Percentiles rank a stretch among this genome's conserved stretches.
Evolutionary conservation across 2,888 invertebrate genomes (phyloP).

Genomic region (Drosophila demipolita): DNA sequence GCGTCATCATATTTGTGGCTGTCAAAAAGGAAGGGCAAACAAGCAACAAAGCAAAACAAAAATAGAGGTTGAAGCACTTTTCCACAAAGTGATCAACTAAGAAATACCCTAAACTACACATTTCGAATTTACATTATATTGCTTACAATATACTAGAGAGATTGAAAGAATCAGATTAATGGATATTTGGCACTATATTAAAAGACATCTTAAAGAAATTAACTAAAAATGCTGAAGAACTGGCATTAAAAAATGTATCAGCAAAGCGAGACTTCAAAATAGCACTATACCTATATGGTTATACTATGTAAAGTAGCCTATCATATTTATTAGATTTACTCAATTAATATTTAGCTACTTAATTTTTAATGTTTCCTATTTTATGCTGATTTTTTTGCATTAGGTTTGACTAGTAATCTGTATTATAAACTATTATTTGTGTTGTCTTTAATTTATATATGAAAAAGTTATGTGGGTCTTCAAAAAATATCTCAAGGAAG

Average conservation of each 20-base stretch:
- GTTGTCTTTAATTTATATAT: background rate
- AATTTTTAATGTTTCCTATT: background rate
- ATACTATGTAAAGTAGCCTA: background rate
- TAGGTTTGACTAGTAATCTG: background rate
- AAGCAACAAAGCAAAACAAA: slow-evolving; percentile 36
- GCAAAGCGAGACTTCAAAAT: background rate
- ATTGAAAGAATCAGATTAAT: background rate
- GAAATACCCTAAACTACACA: slow-evolving; percentile 3
- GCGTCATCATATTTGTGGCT: slow-evolving; percentile 61
- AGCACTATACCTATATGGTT: background rate
- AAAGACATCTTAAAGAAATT: background rate
- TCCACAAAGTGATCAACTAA: background rate
- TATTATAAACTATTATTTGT: background rate
- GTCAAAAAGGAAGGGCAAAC: slow-evolving; percentile 33
- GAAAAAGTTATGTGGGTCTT: background rate
- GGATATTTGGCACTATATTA: background rate
- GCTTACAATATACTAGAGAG: background rate
- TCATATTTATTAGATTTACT: background rate
- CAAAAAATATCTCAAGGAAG: background rate
- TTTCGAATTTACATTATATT: background rate
- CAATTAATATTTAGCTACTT: background rate
- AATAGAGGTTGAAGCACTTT: background rate
- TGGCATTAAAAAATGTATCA: background rate
- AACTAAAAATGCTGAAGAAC: too few relatives aligned
- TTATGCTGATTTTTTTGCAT: background rate